A percentile compares a stretch with the other conserved stretches of the same genome.
phyloP scores from a whole-genome alignment of 2,888 invertebrate species.

The Antheraea assamensis region DNA sequence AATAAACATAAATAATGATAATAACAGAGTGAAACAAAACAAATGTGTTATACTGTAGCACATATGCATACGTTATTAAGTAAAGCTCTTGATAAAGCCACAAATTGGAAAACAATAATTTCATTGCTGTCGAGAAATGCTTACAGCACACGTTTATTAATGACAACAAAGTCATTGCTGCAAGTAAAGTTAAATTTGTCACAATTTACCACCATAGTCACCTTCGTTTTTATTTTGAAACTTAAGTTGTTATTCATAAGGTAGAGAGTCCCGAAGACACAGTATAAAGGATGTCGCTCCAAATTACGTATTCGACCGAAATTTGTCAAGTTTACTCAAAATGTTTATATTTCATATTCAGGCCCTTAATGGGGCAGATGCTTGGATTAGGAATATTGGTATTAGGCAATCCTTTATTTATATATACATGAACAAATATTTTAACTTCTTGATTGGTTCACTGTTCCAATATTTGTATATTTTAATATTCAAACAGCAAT shows the following conservation, averaged over 20 bases:
- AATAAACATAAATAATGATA: background rate
- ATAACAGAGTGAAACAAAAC: conserved; percentile 48
- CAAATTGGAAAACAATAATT: conserved; percentile 28
- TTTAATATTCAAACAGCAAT: background rate
- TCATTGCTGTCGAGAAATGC: conserved; percentile 27
- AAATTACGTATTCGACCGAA: conserved; percentile 29
- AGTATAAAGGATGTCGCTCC: background rate
- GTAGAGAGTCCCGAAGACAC: conserved; percentile 25
- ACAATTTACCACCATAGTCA: conserved; percentile 29
- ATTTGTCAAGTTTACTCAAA: conserved; percentile 50
- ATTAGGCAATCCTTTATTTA: conserved; percentile 24
- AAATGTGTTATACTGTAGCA: conserved; percentile 58
- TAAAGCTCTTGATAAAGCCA: conserved; percentile 38
- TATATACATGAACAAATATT: conserved; percentile 22
- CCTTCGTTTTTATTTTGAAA: conserved; percentile 26
- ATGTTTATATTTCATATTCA: conserved; percentile 57
- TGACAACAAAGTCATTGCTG: background rate
- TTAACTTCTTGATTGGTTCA: conserved; percentile 18
- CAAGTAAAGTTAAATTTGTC: conserved; percentile 26
- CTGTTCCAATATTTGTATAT: background rate
- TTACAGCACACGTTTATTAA: conserved; percentile 20
- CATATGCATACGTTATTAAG: conserved; percentile 64
- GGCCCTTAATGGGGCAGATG: conserved; percentile 49
- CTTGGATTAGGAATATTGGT: conserved; percentile 41
- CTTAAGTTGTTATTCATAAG: conserved; percentile 26